phyloP scores from a whole-genome alignment of 2,797 vertebrate genomes.

The Psittacula echo region DNA sequence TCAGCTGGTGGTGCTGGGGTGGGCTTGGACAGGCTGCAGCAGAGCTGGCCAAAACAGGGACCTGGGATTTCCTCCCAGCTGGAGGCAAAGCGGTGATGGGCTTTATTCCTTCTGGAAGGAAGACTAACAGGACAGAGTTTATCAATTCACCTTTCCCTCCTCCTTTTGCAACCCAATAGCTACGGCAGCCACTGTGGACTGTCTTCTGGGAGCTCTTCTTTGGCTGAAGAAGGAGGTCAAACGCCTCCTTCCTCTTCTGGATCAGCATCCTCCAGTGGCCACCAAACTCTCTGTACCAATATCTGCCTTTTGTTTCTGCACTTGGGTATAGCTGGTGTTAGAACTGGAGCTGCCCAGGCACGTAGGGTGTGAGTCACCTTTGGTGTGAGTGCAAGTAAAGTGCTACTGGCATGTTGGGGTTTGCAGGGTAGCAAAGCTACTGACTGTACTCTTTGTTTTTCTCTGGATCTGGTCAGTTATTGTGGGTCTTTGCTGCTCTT shows the following conservation, averaged over 20 bases:
- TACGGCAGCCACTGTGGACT: fast-evolving
- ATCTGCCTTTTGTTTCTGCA: neutral
- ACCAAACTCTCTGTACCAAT: neutral
- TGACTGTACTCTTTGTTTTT: neutral
- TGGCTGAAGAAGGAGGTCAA: neutral
- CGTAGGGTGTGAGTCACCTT: neutral
- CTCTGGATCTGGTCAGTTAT: neutral
- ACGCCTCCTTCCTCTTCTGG: neutral
- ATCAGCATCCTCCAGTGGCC: neutral
- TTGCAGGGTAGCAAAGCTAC: neutral
- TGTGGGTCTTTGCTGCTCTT: neutral
- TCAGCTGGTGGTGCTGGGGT: neutral
- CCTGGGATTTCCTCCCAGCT: neutral
- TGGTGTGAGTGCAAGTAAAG: too few species aligned
- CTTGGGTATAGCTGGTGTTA: neutral
- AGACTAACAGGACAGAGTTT: neutral
- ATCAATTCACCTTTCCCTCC: neutral
- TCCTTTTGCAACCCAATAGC: neutral
- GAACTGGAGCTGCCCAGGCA: neutral
- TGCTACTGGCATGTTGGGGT: neutral
- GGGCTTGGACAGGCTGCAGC: neutral
- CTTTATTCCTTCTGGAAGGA: neutral
- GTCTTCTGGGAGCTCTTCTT: neutral
- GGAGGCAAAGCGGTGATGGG: neutral
- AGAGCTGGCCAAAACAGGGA: neutral